Evolutionary conservation across 2,113 vertebrate species (phyloP).

Genomic region (Hydrochoerus hydrochaeris): DNA sequence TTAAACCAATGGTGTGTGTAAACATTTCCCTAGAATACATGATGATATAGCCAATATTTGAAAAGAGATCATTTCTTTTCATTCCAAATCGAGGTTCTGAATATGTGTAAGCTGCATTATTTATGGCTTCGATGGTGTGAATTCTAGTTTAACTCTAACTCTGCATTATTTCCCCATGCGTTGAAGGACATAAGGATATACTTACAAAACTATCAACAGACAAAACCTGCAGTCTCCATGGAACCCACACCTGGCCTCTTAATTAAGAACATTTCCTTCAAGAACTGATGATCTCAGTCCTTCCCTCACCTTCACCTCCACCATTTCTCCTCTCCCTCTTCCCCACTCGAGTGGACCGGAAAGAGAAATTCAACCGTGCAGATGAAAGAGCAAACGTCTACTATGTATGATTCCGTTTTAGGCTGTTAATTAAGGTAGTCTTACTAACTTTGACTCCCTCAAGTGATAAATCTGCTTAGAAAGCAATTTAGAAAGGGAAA

Average conservation of each 20-base stretch:
- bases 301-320: not conserved
- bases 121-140: not conserved
- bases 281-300: not conserved
- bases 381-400: not conserved
- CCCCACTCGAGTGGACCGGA: not conserved
- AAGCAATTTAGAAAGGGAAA: not conserved
- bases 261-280: not conserved
- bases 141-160: not conserved
- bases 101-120: not conserved
- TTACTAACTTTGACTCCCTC: not conserved
- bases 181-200: not conserved
- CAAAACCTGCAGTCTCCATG: not conserved
- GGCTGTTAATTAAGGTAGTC: not conserved
- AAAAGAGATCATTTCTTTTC: not conserved
- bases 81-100: not conserved
- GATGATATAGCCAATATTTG: not conserved
- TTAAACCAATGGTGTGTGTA: not conserved
- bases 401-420: not conserved
- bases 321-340: not conserved
- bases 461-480: not conserved
- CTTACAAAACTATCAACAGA: not conserved
- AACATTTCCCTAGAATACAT: not conserved
- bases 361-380: not conserved
- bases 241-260: not conserved
- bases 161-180: not conserved